Evolutionary conservation across 2,113 vertebrate species (phyloP), one percentile per base, ranked within the genome.

Genomic region (Laticauda colubrina): DNA sequence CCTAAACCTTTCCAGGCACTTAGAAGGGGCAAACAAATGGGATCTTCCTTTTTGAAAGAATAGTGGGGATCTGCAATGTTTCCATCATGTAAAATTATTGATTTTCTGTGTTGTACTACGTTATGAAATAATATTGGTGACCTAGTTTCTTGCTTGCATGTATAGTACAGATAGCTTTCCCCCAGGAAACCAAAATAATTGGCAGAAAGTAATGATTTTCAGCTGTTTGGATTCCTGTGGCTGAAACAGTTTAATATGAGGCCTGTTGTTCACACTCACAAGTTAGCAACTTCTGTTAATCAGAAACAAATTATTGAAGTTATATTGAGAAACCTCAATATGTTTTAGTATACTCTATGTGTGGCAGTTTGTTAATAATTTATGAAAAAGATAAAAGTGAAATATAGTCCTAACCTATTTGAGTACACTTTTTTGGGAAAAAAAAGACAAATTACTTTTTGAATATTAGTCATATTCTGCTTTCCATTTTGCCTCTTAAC

Each of bases 151-250:
- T 3, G 48, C 5, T 4, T 89, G 81, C 23, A 14, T 45, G 1
- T 94, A 2, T 81, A 55, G 90, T 61, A 39, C 34, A 81, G 75
- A 81, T 81, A 81, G 34, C 15, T 87, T 88, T 18, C 0, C 75
- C 87, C 90, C 93, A 64, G 93, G 93, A 92, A 94, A 14, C 87
- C 88, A 21, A 64, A 94, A 92, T 91, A 43, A 94, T 93, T 54
- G 91, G 88, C 87, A 94, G 90, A 95, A 97, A 89, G 34, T 55
- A 56, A 90, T 94, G 69, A 91, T 94, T n/a, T 61, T 57, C 39
- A 9, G 14, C 53, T 88, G 1, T 81, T 89, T 21, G 81, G 61
- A 91, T 53, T 87, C 54, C 89, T 94, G n/a, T 8, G 75, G 48
- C 34, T 29, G 92, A 88, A 23, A 15, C 48, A 85, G 29, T 94